Percentiles rank a stretch among this genome's conserved stretches.
These are phyloP conservation scores for Macrotus californicus DNA, from an alignment of 2,113 vertebrate genomes.

Conservation along the genomic window DNA sequence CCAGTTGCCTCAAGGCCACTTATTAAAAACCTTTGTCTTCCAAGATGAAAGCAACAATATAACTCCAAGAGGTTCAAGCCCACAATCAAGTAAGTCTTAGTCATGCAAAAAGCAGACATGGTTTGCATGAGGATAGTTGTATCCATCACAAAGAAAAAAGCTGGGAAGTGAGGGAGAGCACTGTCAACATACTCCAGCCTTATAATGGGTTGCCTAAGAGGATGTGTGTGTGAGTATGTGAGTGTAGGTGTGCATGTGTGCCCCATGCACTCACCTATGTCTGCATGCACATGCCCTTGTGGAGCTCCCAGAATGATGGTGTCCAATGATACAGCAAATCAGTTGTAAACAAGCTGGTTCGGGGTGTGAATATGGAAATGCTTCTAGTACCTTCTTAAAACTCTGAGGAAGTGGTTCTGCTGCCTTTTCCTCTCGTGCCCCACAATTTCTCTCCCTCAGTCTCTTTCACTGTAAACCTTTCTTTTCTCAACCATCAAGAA, in stretches of 20 bases:
- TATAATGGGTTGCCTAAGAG: neutral
- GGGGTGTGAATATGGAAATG: neutral
- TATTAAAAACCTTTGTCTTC: neutral
- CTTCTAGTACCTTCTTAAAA: neutral
- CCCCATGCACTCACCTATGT: rapidly evolving
- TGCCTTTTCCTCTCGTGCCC: neutral
- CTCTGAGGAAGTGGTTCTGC: neutral
- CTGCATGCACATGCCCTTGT: rapidly evolving
- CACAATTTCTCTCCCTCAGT: neutral
- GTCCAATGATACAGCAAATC: neutral
- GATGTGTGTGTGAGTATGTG: no score
- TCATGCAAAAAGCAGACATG: neutral
- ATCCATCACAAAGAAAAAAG: neutral
- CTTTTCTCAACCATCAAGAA: neutral
- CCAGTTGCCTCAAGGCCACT: neutral
- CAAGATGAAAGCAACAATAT: neutral
- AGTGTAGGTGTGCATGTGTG: no score
- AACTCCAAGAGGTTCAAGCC: neutral
- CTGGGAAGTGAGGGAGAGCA: neutral
- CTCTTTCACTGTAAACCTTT: constrained; percentile 1
- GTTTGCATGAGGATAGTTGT: neutral
- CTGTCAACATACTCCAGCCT: neutral
- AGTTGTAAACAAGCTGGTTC: neutral
- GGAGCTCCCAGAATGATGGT: neutral
- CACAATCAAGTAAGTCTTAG: neutral